Evolutionary conservation across 1,140 invertebrate species (phyloP).

Genomic region (Bombus confusus): DNA sequence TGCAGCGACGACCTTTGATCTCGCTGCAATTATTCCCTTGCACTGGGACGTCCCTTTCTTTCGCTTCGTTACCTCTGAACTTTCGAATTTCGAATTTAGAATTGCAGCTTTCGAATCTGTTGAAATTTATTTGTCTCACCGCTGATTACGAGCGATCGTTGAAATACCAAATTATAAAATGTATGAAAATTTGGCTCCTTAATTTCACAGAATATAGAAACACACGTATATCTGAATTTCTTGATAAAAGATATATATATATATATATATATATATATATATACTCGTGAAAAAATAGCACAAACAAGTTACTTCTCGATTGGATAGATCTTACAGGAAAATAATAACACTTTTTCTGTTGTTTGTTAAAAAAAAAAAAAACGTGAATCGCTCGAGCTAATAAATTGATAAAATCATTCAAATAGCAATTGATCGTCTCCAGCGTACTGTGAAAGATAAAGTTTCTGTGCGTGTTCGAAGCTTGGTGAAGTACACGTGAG

Average conservation of each 20-base stretch:
- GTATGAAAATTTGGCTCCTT: too few species aligned
- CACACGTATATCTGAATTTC: too few species aligned
- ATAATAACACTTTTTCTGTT: too few species aligned
- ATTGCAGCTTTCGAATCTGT: neutral
- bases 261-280: too few species aligned
- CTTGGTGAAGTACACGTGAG: conserved; percentile 17
- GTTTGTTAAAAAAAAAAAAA: too few species aligned
- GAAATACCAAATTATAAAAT: too few species aligned
- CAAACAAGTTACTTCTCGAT: too few species aligned
- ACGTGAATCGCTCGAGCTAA: rapidly evolving
- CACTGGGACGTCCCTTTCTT: conserved; percentile 38
- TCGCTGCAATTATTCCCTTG: conserved; percentile 58
- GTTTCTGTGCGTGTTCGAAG: neutral
- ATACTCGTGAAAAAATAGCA: too few species aligned
- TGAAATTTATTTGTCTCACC: too few species aligned
- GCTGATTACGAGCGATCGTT: rapidly evolving
- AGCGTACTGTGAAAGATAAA: neutral
- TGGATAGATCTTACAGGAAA: too few species aligned
- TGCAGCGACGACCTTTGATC: conserved; percentile 72
- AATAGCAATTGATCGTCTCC: neutral
- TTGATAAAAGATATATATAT: too few species aligned
- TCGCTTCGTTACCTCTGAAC: conserved; percentile 13
- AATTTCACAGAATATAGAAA: too few species aligned
- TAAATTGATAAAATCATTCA: neutral
- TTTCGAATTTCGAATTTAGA: neutral